Evolutionary conservation across 1,140 invertebrate genomes (phyloP), one percentile per base, ranked within the genome.

Genomic region (Argopecten irradians): DNA sequence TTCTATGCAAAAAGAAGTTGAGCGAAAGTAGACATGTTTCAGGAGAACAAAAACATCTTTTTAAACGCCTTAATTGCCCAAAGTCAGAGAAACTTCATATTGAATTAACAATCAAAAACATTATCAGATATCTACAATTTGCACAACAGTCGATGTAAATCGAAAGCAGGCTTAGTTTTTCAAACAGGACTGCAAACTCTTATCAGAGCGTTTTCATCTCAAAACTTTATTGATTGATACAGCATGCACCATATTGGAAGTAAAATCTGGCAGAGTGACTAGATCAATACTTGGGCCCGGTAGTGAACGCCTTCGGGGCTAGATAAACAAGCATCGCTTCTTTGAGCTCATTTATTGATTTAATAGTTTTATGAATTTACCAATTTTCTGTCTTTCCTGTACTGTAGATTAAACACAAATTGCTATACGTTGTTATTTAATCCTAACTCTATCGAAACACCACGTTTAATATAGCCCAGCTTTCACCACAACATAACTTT

Each of bases 171-270:
- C 13, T 28, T n/a, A 71, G 8, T 71, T 16, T 71, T 28, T 71
- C 28, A n/a, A n/a, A 71, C n/a, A 71, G n/a, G 28, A 71, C 5
- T n/a, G 28, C 55, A 71, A n/a, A 28, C 28, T 71, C 55, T n/a
- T 71, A 71, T 71, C 55, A 71, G 55, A n/a, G 28, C 1, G n/a
- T 28, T n/a, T 71, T 71, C 55, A 71, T 71, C 55, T 22, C 55
- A 71, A 71, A 71, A 71, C 28, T 8, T 3, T 71, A 71, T 71
- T 71, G 55, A 71, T 71, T 28, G n/a, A 11, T 71, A 71, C 55
- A 71, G 28, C 55, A 71, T 71, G 55, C n/a, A n/a, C 55, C 55
- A 71, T 28, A 71, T 71, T 71, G 55, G n/a, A 71, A 71, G 55
- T 71, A n/a, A 71, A 71, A 71, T 71, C 55, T 71, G 55, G 55